Base-by-base conservation (phyloP, 2,113 vertebrate species). In the Gobio gobio region DNA sequence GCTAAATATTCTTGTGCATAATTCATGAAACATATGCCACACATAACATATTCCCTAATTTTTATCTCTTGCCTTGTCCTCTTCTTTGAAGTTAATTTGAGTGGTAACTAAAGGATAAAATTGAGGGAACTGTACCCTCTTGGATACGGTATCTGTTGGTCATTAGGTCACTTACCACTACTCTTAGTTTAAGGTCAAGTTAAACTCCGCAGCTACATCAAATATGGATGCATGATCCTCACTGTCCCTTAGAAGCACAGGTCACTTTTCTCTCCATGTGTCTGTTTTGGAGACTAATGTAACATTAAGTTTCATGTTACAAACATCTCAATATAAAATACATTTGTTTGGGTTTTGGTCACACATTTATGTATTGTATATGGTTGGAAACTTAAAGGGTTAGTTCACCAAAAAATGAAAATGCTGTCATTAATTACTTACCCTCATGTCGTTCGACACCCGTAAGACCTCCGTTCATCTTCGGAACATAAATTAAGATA, bases 121-220 rank as follows among this genome's bases (percentile, higher is more conserved):
- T 10, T 33, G 14, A 84, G 29, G 24, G 68, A 40, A 77, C n/a
- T 76, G 36, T 26, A 51, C 79, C 9, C 26, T n/a, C 8, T 36
- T 72, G 36, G 43, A 81, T 78, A 80, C 24, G 36, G 33, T 56
- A 72, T 64, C 79, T 33, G 2, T 68, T 63, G 77, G 59, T 84
- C 83, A 78, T 83, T 83, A 83, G 85, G 79, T 82, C 72, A 83
- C 61, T 86, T 72, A 87, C 82, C 63, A 72, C 43, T 72, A 47
- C 81, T 84, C 68, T 56, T n/a, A 76, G 58, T 56, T 56, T 78
- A 40, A 84, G 84, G 84, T 84, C 80, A 86, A 10, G 8, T 43
- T 79, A 20, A 61, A 22, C 20, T 61, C 56, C 56, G 47, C n/a
- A 49, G n/a, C 13, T 40, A 64, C 68, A 63, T 85, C 61, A 59